phyloP scores from a whole-genome alignment of 2,113 vertebrate species.

The Callorhinus ursinus region DNA sequence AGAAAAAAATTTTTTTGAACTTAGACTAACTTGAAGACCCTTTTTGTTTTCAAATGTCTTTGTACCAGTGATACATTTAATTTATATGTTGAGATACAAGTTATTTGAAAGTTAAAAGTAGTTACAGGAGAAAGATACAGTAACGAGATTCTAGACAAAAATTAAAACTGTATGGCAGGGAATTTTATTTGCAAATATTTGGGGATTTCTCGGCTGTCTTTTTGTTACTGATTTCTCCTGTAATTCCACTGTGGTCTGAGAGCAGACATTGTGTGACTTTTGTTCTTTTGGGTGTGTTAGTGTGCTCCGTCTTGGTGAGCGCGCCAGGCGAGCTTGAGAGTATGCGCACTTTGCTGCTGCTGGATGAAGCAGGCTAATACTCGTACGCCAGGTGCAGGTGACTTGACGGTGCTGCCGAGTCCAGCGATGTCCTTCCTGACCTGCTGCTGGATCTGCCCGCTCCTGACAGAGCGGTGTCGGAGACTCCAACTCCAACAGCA shows the following conservation, averaged over 20 bases:
- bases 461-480: fast-evolving
- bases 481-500: fast-evolving
- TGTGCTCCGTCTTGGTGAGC: background rate
- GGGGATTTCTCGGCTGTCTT: background rate
- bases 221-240: background rate
- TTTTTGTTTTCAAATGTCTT: background rate
- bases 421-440: fast-evolving
- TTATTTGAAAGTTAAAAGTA: conserved; percentile 3
- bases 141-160: background rate
- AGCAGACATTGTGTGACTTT: too few relatives aligned
- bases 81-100: background rate
- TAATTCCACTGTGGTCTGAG: background rate
- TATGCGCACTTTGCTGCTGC: fast-evolving
- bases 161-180: background rate
- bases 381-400: fast-evolving
- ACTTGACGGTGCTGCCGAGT: too few relatives aligned
- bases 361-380: fast-evolving
- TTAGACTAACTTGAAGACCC: background rate
- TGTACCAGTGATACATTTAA: background rate
- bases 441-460: fast-evolving
- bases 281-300: background rate
- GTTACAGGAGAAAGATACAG: background rate
- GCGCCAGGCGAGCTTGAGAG: background rate
- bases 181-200: background rate
- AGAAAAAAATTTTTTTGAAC: conserved; percentile 12